Conservation (phyloP, 2,797 vertebrate species). For the Mus minutoides region DNA sequence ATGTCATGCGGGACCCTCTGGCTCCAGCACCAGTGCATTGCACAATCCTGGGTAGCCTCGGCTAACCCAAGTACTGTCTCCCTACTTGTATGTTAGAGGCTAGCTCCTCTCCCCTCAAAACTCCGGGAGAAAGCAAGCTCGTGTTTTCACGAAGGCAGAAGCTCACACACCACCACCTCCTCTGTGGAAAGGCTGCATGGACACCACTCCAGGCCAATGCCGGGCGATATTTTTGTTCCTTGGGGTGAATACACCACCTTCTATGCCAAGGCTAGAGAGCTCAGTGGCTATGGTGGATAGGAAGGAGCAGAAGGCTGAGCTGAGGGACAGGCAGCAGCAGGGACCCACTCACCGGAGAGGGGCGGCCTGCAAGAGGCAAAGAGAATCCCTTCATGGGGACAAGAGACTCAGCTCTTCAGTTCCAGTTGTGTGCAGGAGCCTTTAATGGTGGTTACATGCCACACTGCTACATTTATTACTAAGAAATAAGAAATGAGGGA, state of each 20-base stretch:
- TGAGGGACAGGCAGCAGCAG: fast-evolving
- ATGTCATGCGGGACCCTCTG: fast-evolving
- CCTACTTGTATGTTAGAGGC: neutral
- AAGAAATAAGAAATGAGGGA: neutral
- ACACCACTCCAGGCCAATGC: neutral
- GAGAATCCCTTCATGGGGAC: neutral
- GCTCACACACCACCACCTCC: neutral
- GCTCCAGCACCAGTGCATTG: neutral
- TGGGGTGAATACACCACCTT: neutral
- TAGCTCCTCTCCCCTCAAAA: neutral
- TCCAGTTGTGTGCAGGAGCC: neutral
- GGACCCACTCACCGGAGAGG: neutral
- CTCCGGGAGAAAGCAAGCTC: neutral
- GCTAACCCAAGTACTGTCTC: too few relatives aligned
- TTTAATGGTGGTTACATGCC: fast-evolving
- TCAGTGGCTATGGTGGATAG: fast-evolving
- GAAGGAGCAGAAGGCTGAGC: too few relatives aligned
- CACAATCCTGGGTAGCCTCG: neutral
- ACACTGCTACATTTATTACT: neutral
- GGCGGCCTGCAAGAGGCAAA: neutral
- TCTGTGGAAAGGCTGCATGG: fast-evolving
- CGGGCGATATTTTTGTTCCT: neutral
- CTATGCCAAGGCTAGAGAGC: neutral
- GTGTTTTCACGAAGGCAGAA: neutral
- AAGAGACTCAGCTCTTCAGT: neutral